Evolutionary conservation across 2,888 invertebrate genomes (phyloP).

Genomic region (Stenotaenia linearis): DNA sequence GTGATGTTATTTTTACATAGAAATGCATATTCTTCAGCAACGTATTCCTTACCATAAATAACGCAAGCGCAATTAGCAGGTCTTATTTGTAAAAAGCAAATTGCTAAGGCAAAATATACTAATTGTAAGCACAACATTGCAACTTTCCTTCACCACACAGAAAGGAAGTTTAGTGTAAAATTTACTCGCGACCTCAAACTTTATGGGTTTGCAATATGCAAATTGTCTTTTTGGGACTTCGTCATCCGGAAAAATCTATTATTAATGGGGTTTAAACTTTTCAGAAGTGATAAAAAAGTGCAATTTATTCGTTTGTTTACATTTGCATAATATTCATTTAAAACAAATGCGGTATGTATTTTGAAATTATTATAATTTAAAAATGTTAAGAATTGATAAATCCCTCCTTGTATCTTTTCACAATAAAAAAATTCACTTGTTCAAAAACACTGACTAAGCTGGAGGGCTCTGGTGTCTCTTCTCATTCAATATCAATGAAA

Average conservation of each 20-base stretch:
- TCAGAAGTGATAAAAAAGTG: too few relatives aligned
- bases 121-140: not conserved
- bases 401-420: not conserved
- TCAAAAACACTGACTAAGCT: not conserved
- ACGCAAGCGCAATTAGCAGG: not conserved
- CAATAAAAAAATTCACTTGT: not conserved
- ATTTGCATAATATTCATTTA: too few relatives aligned
- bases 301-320: too few relatives aligned
- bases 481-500: not conserved
- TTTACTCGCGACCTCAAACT: too few relatives aligned
- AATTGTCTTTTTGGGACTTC: too few relatives aligned
- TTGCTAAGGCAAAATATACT: not conserved
- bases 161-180: not conserved
- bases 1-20: not conserved
- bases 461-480: not conserved
- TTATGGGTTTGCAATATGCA: too few relatives aligned
- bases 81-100: not conserved
- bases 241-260: too few relatives aligned
- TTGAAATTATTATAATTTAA: too few relatives aligned
- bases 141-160: too few relatives aligned
- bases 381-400: too few relatives aligned
- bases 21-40: not conserved
- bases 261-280: too few relatives aligned
- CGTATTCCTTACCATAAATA: not conserved
- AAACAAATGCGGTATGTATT: too few relatives aligned